Conservation (phyloP, 2,888 invertebrate species). For the Cyrtodaria siliqua region DNA sequence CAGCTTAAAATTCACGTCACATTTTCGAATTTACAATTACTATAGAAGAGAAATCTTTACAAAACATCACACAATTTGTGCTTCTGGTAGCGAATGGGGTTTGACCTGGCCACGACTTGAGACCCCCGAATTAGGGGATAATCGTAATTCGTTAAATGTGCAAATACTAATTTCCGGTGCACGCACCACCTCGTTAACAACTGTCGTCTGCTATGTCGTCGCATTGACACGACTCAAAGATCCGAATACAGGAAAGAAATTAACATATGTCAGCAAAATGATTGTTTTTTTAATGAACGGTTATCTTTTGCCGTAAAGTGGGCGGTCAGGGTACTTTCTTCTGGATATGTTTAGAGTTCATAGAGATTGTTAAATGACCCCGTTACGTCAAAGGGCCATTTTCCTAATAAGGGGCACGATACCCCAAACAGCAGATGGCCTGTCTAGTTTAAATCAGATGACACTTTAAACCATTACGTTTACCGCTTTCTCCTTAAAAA, state of each 20-base stretch:
- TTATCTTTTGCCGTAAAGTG: slow-evolving; percentile 8
- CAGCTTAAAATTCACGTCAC: not conserved
- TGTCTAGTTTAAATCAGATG: not conserved
- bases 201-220: slow-evolving; percentile 4
- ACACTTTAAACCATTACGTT: not conserved
- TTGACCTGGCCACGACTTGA: slow-evolving; percentile 55
- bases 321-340: slow-evolving; percentile 14
- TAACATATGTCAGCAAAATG: slow-evolving; percentile 32
- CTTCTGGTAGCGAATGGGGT: not conserved
- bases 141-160: slow-evolving; percentile 59
- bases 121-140: slow-evolving; percentile 51
- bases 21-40: not conserved
- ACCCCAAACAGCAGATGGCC: slow-evolving; percentile 47
- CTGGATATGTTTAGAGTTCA: slow-evolving; percentile 26
- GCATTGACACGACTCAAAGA: slow-evolving; percentile 8
- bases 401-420: slow-evolving; percentile 45
- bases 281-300: not conserved
- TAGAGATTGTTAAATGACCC: slow-evolving; percentile 25
- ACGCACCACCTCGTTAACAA: slow-evolving; percentile 17
- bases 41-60: no score
- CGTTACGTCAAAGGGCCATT: slow-evolving; percentile 56
- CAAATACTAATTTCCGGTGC: slow-evolving; percentile 50
- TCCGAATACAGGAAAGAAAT: not conserved
- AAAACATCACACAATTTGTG: not conserved
- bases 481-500: slow-evolving; percentile 1